These are phyloP conservation scores for Petaurus breviceps DNA, from an alignment of 2,113 vertebrate species.

Conservation along the genomic window DNA sequence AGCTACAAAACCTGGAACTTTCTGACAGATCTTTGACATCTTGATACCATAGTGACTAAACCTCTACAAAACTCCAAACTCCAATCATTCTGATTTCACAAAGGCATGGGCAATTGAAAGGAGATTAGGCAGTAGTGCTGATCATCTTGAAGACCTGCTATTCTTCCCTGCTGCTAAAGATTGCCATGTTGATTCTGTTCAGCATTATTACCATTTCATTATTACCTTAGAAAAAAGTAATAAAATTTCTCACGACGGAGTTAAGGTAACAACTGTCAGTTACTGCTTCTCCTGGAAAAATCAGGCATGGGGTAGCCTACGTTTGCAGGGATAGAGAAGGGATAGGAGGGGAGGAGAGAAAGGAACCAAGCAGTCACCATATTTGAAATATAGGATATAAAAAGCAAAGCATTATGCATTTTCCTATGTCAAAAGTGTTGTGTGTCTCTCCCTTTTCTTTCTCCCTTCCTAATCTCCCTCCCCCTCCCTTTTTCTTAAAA, in stretches of 20 bases:
- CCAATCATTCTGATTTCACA: not conserved
- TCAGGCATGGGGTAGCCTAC: not conserved
- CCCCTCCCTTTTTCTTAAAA: constrained; percentile 9
- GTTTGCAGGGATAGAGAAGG: not conserved
- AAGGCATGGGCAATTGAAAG: not conserved
- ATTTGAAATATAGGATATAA: constrained; percentile 22
- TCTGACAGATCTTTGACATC: not conserved
- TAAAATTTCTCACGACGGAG: not conserved
- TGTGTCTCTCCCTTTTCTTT: not conserved
- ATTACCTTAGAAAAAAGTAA: not conserved
- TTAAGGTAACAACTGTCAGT: not conserved
- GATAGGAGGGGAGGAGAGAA: not conserved
- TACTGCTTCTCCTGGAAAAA: not conserved
- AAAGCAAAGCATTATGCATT: constrained; percentile 1
- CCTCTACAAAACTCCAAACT: not conserved
- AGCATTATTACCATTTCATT: constrained; percentile 27
- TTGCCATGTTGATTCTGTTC: not conserved
- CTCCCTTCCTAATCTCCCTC: not conserved
- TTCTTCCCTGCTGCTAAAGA: not conserved
- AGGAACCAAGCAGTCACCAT: not conserved
- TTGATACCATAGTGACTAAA: constrained; percentile 23
- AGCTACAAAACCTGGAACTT: not conserved
- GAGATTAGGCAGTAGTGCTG: not conserved
- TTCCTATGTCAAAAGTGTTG: not conserved
- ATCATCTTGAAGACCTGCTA: not conserved